phyloP scores from a whole-genome alignment of 2,797 vertebrate genomes.

The Rhinoraja longicauda region DNA sequence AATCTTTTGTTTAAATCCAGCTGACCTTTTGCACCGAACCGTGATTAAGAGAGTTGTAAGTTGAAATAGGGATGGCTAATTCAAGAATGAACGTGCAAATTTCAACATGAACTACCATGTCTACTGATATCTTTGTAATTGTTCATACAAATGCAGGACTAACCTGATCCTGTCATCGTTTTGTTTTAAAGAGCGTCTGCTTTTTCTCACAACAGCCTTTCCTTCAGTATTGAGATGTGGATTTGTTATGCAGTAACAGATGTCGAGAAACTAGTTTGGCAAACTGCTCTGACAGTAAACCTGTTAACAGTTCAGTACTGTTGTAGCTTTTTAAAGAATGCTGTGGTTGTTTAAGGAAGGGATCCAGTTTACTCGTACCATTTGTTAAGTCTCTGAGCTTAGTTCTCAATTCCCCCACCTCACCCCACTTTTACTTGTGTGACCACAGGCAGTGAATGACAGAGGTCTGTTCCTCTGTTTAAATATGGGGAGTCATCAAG shows the following conservation, averaged over 20 bases:
- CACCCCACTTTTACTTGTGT: not conserved
- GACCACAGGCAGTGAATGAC: not conserved
- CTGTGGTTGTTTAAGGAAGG: slow-evolving; percentile 34
- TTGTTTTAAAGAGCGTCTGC: slow-evolving; percentile 29
- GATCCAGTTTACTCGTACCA: not conserved
- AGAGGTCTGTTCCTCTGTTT: not conserved
- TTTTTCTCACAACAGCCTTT: slow-evolving; percentile 28
- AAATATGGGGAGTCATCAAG: not conserved
- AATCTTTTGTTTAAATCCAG: not conserved
- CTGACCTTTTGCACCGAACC: not conserved
- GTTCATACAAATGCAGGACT: slow-evolving; percentile 23
- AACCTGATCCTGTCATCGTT: slow-evolving; percentile 23
- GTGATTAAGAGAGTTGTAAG: not conserved
- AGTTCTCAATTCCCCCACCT: too few species aligned
- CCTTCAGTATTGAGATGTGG: slow-evolving; percentile 30
- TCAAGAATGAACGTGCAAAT: slow-evolving; percentile 21
- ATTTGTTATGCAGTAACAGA: slow-evolving; percentile 27
- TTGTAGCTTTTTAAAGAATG: slow-evolving; percentile 26
- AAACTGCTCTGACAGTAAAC: slow-evolving; percentile 20
- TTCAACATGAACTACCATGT: not conserved
- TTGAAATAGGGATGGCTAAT: not conserved
- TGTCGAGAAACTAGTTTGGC: slow-evolving; percentile 31
- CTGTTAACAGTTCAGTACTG: slow-evolving; percentile 39
- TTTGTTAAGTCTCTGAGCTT: not conserved
- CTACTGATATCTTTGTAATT: slow-evolving; percentile 14